Base-by-base conservation (phyloP, 2,797 vertebrate species). In the Sylvia borin region DNA sequence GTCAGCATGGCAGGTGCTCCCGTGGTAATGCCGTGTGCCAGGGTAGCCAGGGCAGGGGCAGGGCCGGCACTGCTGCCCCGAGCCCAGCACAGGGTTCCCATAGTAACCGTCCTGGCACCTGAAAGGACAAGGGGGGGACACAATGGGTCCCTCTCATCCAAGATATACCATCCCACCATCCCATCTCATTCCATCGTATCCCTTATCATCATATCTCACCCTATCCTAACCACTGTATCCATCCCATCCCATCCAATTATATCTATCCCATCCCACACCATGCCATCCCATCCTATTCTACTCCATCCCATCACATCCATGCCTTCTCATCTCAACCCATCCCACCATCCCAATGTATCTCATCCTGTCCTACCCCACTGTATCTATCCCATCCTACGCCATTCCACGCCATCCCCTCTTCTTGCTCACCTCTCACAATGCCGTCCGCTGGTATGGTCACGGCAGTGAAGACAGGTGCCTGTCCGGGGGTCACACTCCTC, bases 11-110 rank as follows among this genome's bases (percentile, higher is more conserved):
- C 99, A 99, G 42, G 98, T 96, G 2, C 94, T 97, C 3, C 98
- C 99, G 0, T 99, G 98, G 74, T 98, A 99, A 80, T 99, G 98
- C 58, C 96, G 96, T 1, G 98, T 98, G 47, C 97, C 98, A 0
- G 98, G 98, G 92, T 97, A 97, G 19, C 98, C 98, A 0, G 99
- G 99, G 75, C 99, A 99, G 25, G 98, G 98, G 71, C 99, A 99
- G 16, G 98, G 98, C 20, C 98, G 98, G 88, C 99, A 99, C 90
- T 98, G 98, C 61, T 98, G 98, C 38, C 98, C 99, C 0, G 98
- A 99, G 61, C 98, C 99, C 67, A 99, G 97, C 51, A 98, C 96
- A 0, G 99, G 98, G 96, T 99, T 98, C 76, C 99, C 98, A 5
- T 98, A 99, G 97, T 98, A 99, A 48, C 98, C 98, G 0, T 99